Percentiles rank a stretch among this genome's conserved stretches.
These are phyloP conservation scores for Oceanodroma tethys DNA, from an alignment of 2,113 vertebrate genomes.

Conservation along the genomic window DNA sequence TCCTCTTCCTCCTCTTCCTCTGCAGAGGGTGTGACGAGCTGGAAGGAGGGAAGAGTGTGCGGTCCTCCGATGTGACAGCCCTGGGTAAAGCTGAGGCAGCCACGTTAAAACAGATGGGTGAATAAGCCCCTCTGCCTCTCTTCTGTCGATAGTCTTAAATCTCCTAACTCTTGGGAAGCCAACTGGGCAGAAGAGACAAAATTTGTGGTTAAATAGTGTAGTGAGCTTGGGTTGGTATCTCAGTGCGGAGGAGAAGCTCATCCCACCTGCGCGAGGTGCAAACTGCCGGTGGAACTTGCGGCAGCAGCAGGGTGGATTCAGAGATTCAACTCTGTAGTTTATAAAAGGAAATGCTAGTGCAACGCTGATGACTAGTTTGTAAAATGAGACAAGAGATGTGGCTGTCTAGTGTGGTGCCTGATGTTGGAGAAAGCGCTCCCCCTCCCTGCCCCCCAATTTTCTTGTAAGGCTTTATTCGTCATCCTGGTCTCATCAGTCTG, in stretches of 20 bases:
- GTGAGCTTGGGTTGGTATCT: not conserved
- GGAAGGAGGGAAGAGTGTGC: not conserved
- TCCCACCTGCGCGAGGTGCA: accelerated
- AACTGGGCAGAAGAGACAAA: not conserved
- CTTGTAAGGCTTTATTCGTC: not conserved
- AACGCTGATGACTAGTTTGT: not conserved
- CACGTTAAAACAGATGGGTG: not conserved
- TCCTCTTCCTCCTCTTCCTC: not conserved
- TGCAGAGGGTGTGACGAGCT: not conserved
- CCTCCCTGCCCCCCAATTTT: accelerated
- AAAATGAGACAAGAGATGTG: not conserved
- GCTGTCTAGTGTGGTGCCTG: not conserved
- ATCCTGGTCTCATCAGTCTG: not conserved
- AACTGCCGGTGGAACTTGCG: not conserved
- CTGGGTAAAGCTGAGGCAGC: not conserved
- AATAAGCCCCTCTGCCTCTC: not conserved
- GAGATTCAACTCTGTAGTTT: not conserved
- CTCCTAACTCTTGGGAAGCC: not conserved
- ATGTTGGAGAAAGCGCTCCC: not conserved
- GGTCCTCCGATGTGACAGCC: not conserved
- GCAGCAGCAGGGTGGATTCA: not conserved
- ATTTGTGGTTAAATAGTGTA: not conserved
- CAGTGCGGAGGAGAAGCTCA: not conserved
- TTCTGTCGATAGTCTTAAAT: not conserved
- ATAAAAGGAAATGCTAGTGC: accelerated